Evolutionary conservation across 2,797 vertebrate species (phyloP).

Genomic region (Tragopan temminckii): DNA sequence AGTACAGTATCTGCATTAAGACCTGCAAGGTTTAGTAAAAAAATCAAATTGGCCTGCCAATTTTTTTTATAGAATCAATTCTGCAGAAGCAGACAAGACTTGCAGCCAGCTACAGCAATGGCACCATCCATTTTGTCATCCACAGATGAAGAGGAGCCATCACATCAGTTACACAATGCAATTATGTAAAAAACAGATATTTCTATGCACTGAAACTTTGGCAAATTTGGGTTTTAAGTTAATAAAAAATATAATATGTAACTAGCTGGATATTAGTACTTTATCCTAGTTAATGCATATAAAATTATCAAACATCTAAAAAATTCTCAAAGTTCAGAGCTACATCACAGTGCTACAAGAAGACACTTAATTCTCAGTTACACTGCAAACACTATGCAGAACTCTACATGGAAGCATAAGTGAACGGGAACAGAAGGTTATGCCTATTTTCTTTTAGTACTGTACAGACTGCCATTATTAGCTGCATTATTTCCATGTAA

Average conservation of each 20-base stretch:
- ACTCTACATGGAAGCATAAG: background rate
- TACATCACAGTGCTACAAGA: background rate
- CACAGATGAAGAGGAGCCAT: background rate
- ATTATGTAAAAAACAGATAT: background rate
- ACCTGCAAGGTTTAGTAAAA: background rate
- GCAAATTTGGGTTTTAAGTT: background rate
- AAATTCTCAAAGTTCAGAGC: background rate
- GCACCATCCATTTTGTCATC: background rate
- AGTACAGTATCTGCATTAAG: background rate
- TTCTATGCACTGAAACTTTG: background rate
- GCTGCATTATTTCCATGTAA: background rate
- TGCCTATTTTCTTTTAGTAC: background rate
- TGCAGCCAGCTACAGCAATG: background rate
- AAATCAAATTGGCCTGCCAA: background rate
- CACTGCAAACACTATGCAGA: background rate
- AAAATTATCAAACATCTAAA: background rate
- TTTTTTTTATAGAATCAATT: background rate
- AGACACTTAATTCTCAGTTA: background rate
- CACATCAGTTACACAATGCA: background rate
- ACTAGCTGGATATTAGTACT: background rate
- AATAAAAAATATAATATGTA: background rate
- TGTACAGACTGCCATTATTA: background rate
- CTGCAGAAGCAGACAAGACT: background rate
- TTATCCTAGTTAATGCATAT: background rate
- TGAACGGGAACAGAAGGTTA: background rate